Conservation (phyloP, 2,888 invertebrate species). For the Nephrotoma flavescens region DNA sequence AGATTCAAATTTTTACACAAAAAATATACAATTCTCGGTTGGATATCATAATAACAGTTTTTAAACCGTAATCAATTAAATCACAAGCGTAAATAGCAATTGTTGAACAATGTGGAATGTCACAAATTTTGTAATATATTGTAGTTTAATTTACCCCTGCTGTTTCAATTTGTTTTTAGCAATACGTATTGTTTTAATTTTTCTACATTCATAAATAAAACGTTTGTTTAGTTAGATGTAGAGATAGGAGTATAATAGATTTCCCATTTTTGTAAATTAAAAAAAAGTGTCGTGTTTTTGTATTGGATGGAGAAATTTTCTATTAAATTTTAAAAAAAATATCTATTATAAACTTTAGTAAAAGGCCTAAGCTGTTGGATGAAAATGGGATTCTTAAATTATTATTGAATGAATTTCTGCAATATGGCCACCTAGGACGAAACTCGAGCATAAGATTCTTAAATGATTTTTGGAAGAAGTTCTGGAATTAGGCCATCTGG, state of each 20-base stretch:
- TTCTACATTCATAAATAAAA: background rate
- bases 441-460: too few relatives aligned
- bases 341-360: too few relatives aligned
- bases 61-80: background rate
- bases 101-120: background rate
- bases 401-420: too few relatives aligned
- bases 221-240: background rate
- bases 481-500: too few relatives aligned
- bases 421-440: too few relatives aligned
- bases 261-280: background rate
- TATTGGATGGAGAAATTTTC: too few relatives aligned
- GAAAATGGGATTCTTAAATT: too few relatives aligned
- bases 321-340: too few relatives aligned
- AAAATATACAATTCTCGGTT: background rate
- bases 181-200: background rate
- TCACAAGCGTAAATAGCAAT: background rate
- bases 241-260: background rate
- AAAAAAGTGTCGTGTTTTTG: too few relatives aligned
- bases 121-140: background rate
- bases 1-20: background rate
- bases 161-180: background rate
- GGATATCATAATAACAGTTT: background rate
- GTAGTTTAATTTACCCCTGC: background rate
- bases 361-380: too few relatives aligned
- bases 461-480: too few relatives aligned